Evolutionary conservation across 1,140 invertebrate species (phyloP).

Genomic region (Laupala kohalensis): DNA sequence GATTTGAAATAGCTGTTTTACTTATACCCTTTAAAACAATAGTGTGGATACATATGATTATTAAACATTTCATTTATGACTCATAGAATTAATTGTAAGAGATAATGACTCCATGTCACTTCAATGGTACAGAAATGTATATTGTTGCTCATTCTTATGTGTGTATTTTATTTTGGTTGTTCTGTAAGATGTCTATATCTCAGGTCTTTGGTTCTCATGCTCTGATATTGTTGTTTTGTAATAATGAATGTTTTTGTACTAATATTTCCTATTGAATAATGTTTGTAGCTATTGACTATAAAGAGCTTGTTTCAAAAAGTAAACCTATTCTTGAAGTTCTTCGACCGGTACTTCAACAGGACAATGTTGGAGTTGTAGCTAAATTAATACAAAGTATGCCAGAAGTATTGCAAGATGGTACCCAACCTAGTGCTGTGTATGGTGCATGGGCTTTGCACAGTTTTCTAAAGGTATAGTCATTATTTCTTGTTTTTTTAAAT

Average conservation of each 20-base stretch:
- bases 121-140: not conserved
- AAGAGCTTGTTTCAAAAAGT: constrained; percentile 5
- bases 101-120: not conserved
- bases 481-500: not conserved
- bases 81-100: not conserved
- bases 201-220: not conserved
- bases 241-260: not conserved
- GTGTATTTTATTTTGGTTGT: not conserved
- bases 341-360: constrained; percentile 7
- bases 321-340: constrained; percentile 9
- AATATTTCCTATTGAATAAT: not conserved
- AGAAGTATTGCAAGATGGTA: not conserved
- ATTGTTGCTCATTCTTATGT: not conserved
- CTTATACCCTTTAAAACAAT: not conserved
- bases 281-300: constrained; percentile 16
- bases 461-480: constrained; percentile 6
- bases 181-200: not conserved
- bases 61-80: not conserved
- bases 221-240: not conserved
- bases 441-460: constrained; percentile 10
- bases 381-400: constrained; percentile 16
- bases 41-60: not conserved
- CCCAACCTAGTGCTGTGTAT: constrained; percentile 8
- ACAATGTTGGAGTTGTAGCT: constrained; percentile 12
- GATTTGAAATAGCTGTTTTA: not conserved